Conservation (phyloP, 2,113 vertebrate genomes). For the Nibea albiflora region DNA sequence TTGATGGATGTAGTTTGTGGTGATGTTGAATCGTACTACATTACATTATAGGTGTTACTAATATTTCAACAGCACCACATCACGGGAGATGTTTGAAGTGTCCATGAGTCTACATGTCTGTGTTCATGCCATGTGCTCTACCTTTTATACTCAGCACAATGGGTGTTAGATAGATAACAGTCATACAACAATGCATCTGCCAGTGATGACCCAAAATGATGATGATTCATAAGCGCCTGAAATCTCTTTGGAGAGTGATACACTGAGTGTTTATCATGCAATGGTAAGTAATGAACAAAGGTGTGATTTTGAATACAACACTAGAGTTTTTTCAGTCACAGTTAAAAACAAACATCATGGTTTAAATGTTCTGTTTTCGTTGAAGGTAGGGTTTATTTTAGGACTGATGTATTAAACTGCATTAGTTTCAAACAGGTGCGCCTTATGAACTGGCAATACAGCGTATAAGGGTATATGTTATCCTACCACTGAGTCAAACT, state of each 20-base stretch:
- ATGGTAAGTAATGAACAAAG: neutral
- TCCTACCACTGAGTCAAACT: constrained; percentile 6
- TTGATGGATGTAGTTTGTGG: neutral
- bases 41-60: neutral
- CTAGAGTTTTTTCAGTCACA: neutral
- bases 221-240: neutral
- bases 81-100: neutral
- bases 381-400: neutral
- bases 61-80: neutral
- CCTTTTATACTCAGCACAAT: too few species aligned
- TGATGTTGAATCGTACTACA: neutral
- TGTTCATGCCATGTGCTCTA: too few species aligned
- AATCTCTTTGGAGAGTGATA: neutral
- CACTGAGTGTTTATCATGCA: neutral
- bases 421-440: neutral
- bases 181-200: neutral
- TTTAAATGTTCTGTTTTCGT: too few species aligned
- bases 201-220: neutral
- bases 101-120: neutral
- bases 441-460: neutral
- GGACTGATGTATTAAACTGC: neutral
- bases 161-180: too few species aligned
- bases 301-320: neutral
- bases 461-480: neutral
- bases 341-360: neutral